Evolutionary conservation across 1,140 invertebrate species (phyloP), one percentile per base, ranked within the genome.

Genomic region (Drosophila novamexicana): DNA sequence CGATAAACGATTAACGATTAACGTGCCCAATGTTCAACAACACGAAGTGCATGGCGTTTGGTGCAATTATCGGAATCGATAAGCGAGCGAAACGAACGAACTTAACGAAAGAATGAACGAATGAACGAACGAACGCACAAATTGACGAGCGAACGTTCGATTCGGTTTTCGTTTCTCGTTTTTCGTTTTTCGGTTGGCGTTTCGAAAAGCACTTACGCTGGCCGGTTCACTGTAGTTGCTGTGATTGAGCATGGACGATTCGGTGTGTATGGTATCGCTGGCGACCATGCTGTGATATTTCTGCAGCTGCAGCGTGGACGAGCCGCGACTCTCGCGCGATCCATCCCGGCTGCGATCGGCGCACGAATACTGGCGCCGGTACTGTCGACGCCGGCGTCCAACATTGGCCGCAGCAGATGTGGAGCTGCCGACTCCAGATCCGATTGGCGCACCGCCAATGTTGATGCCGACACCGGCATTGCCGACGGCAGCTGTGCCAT

Each of bases 341-440:
- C 90, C 91, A 54, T 92, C 91, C 36, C 90, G 90, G 49, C 83
- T 89, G 56, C 88, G 77, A 52, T 92, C 91, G 67, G 85, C 89
- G 61, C 90, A 92, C 32, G 91, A 92, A 61, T 89, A 92, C 66
- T 92, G 91, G 2, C 91, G 81, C 0, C 90, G 74, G 49, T 92
- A 92, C 56, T 91, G 86, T 36, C 91, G 91, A 6, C 91, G 81
- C 22, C 91, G 76, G 40, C 90, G 80, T 45, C 81, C 80, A 47
- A 91, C 88, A 68, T 64, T 76, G 53, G 65, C 74, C 8, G 64
- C 71, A 54, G 50, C 69, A 58, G 40, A 54, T 16, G 18, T 45
- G 73, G 45, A 49, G 29, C 9, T 45, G 14, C 66, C 66, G 7
- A 50, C 56, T 12, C 54, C 47, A 36, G 59, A 62, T 63, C 57